A percentile compares a stretch with the other conserved stretches of the same genome.
Evolutionary conservation across 2,888 invertebrate species (phyloP).

Genomic region (Adineta ricciae): DNA sequence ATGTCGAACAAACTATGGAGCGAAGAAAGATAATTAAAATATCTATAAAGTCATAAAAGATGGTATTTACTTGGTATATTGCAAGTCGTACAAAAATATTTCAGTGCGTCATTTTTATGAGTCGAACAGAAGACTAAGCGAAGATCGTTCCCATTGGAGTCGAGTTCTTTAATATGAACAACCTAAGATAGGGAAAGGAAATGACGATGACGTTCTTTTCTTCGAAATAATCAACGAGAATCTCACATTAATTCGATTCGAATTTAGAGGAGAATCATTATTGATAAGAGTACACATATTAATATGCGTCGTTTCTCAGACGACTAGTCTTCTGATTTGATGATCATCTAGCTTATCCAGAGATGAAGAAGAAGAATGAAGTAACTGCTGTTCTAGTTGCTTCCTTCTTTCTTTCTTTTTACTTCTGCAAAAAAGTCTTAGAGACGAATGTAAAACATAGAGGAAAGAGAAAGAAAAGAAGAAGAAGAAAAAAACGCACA

Average conservation of each 20-base stretch:
- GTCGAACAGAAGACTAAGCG: conserved; percentile 64
- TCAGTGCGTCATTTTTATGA: conserved; percentile 78
- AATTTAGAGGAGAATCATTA: neutral
- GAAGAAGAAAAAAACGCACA: neutral
- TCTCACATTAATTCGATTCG: neutral
- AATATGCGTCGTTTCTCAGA: neutral
- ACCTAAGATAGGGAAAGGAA: neutral
- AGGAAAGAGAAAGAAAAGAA: neutral
- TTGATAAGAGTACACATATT: neutral
- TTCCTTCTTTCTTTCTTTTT: neutral
- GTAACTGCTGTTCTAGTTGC: neutral
- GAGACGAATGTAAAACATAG: neutral
- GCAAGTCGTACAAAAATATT: conserved; percentile 87
- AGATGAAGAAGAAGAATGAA: neutral
- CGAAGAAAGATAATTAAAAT: neutral
- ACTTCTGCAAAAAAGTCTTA: neutral
- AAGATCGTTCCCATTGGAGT: conserved; percentile 1
- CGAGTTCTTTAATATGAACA: conserved; percentile 18
- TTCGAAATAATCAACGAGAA: neutral
- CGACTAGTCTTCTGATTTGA: neutral
- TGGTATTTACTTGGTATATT: conserved; percentile 68
- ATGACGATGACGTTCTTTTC: neutral
- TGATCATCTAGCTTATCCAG: conserved; percentile 41
- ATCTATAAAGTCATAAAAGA: neutral
- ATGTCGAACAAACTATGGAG: conserved; percentile 45